Conservation (phyloP, 2,113 vertebrate genomes). For the Oceanites oceanicus region DNA sequence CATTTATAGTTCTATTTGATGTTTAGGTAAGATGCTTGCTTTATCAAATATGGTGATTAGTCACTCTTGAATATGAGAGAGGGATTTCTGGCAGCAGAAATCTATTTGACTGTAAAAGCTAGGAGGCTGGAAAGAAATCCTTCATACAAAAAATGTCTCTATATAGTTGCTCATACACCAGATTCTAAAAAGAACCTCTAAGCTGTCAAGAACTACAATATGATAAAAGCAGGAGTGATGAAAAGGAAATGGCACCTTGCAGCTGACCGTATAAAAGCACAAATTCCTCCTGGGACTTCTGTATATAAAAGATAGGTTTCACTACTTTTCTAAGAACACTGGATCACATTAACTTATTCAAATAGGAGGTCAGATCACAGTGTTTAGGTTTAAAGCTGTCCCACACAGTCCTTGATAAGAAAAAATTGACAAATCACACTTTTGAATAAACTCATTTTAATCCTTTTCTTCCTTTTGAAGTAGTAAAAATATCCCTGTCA, state of each 20-base stretch:
- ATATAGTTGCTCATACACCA: slow-evolving; percentile 16
- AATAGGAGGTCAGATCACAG: slow-evolving; percentile 84
- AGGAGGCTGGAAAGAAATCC: slow-evolving; percentile 42
- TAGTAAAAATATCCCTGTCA: slow-evolving; percentile 84
- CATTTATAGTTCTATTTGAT: slow-evolving; percentile 31
- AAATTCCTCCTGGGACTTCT: slow-evolving; percentile 86
- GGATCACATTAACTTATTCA: slow-evolving; percentile 89
- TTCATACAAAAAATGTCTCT: slow-evolving; percentile 33
- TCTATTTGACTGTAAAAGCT: slow-evolving; percentile 47
- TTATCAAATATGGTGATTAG: slow-evolving; percentile 60
- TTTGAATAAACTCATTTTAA: slow-evolving; percentile 89
- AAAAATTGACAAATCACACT: slow-evolving; percentile 82
- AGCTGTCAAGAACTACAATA: slow-evolving; percentile 83
- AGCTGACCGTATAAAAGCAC: slow-evolving; percentile 87
- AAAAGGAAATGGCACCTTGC: slow-evolving; percentile 88
- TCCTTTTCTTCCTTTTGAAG: slow-evolving; percentile 80
- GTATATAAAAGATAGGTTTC: slow-evolving; percentile 84
- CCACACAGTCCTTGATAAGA: slow-evolving; percentile 70
- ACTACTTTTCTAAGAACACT: slow-evolving; percentile 78
- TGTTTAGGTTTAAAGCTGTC: slow-evolving; percentile 82
- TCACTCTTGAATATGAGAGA: not conserved
- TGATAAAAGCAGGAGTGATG: slow-evolving; percentile 83
- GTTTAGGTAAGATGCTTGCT: slow-evolving; percentile 35
- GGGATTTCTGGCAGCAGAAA: slow-evolving; percentile 28
- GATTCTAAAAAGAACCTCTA: slow-evolving; percentile 75